phyloP scores from a whole-genome alignment of 2,113 vertebrate species.

The Scytalopus superciliaris region DNA sequence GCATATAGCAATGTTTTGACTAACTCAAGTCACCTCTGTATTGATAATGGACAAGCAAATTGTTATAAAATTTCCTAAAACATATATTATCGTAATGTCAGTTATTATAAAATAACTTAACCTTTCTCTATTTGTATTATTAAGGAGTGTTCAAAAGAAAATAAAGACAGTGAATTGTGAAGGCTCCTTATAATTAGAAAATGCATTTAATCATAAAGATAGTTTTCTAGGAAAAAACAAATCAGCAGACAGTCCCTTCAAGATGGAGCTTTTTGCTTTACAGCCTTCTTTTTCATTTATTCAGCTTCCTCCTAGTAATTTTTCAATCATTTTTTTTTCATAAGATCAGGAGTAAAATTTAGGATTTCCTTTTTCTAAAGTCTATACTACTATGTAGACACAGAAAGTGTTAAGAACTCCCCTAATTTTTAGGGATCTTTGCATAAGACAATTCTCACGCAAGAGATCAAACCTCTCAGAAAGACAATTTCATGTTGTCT shows the following conservation, averaged over 20 bases:
- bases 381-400: not conserved
- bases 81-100: not conserved
- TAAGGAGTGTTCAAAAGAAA: not conserved
- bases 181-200: not conserved
- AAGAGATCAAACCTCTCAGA: not conserved
- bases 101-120: not conserved
- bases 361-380: not conserved
- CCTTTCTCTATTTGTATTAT: not conserved
- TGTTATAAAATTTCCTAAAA: not conserved
- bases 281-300: not conserved
- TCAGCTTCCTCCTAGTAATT: not conserved
- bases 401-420: not conserved
- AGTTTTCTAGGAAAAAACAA: not conserved
- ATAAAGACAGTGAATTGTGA: not conserved
- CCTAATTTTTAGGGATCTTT: not conserved
- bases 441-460: not conserved
- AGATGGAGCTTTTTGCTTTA: not conserved
- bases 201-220: not conserved
- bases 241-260: not conserved
- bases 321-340: not conserved
- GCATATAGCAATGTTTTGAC: not conserved
- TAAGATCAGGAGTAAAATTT: not conserved
- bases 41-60: not conserved
- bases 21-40: not conserved
- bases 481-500: not conserved